Evolutionary conservation across 2,888 invertebrate genomes (phyloP), one percentile per base, ranked within the genome.

Genomic region (Drosophila monieri): DNA sequence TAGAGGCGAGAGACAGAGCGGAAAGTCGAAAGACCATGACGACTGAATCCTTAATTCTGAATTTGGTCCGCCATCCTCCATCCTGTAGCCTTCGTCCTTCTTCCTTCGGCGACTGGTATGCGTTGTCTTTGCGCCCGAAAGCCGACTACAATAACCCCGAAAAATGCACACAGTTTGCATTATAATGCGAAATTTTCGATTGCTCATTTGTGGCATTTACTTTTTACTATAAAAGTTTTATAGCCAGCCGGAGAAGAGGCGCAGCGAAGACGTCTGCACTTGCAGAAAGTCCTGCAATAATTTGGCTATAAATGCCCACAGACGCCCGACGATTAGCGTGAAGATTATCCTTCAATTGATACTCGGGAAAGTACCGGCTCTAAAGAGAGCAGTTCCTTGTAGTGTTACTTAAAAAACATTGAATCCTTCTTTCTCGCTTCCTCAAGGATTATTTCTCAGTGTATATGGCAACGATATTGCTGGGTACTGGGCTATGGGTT

Each of bases 161-260:
- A 81, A 85, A 86, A 83, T 85, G 80, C 83, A 86, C 84, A 83
- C 80, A 81, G 79, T 84, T 86, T 86, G 88, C 88, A 88, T 83
- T 85, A 89, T 88, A 89, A 85, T 80, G 77, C 79, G 74, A 89
- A 81, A 88, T 86, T 89, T 89, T 89, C 89, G 89, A 89, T 89
- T 89, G 89, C 89, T 89, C 88, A 88, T 88, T 89, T 87, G 88
- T 87, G 85, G 87, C 86, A 81, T 86, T 86, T 85, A 86, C 85
- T 78, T 81, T 84, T 80, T 80, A 76, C 80, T 78, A 78, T 85
- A 84, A 85, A 85, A 85, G 77, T 85, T 81, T 84, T 84, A 79
- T 83, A 64, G 83, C 76, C 70, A 64, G 58, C 15, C 32, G 9
- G 32, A 53, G 39, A 15, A 39, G 39, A n/a, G 67, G 70, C 61